Conservation (phyloP, 2,797 vertebrate genomes). For the Sibirionetta formosa region DNA sequence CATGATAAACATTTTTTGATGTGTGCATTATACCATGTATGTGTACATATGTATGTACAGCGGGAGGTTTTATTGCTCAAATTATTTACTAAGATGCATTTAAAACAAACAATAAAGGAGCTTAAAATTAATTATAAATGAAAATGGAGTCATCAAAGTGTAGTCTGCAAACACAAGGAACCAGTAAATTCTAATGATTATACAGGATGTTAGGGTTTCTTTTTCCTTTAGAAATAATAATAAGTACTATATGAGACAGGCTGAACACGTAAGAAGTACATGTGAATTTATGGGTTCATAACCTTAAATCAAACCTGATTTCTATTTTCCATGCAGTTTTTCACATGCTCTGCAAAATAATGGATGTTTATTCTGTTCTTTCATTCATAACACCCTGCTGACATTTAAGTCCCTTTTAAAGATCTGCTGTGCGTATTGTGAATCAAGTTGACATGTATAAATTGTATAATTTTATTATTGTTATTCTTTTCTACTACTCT, state of each 20-base stretch:
- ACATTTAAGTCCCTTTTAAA: conserved; percentile 59
- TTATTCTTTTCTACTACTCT: conserved; percentile 51
- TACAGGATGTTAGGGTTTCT: conserved; percentile 17
- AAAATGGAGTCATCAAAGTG: conserved; percentile 28
- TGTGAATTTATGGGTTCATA: conserved; percentile 70
- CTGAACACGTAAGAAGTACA: conserved; percentile 35
- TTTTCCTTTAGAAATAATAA: conserved; percentile 47
- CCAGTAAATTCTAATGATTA: conserved; percentile 57
- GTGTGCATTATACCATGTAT: background rate
- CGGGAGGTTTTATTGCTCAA: background rate
- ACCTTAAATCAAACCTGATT: conserved; percentile 71
- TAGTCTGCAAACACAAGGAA: conserved; percentile 43
- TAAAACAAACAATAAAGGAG: conserved; percentile 32
- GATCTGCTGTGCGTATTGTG: conserved; percentile 54
- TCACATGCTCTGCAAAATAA: conserved; percentile 47
- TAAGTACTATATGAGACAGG: conserved; percentile 18
- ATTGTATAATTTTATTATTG: conserved; percentile 60
- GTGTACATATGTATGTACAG: background rate
- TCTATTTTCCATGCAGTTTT: conserved; percentile 74
- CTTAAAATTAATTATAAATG: conserved; percentile 57
- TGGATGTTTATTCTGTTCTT: conserved; percentile 65
- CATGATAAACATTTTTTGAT: background rate
- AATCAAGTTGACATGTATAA: conserved; percentile 58
- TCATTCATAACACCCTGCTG: conserved; percentile 61
- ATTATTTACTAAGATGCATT: conserved; percentile 30